A percentile compares a stretch with the other conserved stretches of the same genome.
Evolutionary conservation across 2,797 vertebrate genomes (phyloP).

Genomic region (Xiphorhynchus erythropygius): DNA sequence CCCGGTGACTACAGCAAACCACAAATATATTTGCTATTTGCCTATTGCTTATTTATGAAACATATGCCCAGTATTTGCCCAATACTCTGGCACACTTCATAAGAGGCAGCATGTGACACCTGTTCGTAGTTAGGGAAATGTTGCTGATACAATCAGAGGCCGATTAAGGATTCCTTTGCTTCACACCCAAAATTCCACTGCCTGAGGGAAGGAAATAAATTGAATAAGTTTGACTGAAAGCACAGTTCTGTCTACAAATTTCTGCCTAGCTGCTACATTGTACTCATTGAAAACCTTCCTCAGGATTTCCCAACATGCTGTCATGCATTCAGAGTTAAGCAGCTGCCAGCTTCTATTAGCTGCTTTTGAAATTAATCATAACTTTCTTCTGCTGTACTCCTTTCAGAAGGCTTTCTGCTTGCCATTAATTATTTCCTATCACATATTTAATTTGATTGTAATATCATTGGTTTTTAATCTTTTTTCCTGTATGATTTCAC

Average conservation of each 20-base stretch:
- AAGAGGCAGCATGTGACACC: not conserved
- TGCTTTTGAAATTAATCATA: not conserved
- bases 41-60: constrained; percentile 27
- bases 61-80: constrained; percentile 10
- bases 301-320: not conserved
- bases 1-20: not conserved
- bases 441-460: not conserved
- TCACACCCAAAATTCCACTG: not conserved
- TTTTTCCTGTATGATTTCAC: not conserved
- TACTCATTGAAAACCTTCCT: not conserved
- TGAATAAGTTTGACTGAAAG: not conserved
- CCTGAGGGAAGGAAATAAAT: not conserved
- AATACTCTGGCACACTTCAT: not conserved
- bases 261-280: not conserved
- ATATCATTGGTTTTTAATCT: not conserved
- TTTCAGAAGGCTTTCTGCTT: not conserved
- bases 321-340: not conserved
- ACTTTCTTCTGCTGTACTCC: not conserved
- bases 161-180: constrained; percentile 10
- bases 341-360: not conserved
- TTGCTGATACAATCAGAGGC: constrained; percentile 4
- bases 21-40: constrained; percentile 16
- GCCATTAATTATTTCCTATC: not conserved
- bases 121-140: constrained; percentile 15
- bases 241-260: not conserved